Evolutionary conservation across 2,113 vertebrate species (phyloP).

Genomic region (Lophius piscatorius): DNA sequence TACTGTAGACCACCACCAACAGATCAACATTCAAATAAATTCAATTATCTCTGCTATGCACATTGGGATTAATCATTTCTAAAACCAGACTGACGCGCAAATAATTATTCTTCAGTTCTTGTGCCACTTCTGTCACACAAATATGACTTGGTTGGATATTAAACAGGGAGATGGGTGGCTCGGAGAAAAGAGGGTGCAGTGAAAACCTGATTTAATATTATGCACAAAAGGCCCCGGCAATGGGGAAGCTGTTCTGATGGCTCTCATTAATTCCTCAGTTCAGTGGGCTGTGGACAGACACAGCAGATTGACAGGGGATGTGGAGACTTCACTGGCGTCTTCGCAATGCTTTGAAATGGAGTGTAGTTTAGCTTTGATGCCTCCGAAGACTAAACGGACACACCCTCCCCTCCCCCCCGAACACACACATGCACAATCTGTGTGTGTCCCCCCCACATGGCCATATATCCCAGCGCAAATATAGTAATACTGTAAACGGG

Average conservation of each 20-base stretch:
- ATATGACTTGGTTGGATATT: conserved; percentile 36
- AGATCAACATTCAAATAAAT: conserved; percentile 51
- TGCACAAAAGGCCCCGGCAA: conserved; percentile 53
- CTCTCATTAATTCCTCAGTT: conserved; percentile 78
- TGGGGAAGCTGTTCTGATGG: conserved; percentile 57
- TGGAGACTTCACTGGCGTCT: conserved; percentile 50
- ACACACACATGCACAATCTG: no score
- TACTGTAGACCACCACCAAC: not conserved
- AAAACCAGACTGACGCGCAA: conserved; percentile 23
- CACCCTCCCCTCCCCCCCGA: not conserved
- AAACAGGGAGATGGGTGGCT: conserved; percentile 28
- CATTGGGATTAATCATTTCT: conserved; percentile 64
- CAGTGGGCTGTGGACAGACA: conserved; percentile 70
- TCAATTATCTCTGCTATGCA: conserved; percentile 56
- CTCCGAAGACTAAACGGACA: conserved; percentile 58
- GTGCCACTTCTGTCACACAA: conserved; percentile 38
- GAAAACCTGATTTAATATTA: conserved; percentile 65
- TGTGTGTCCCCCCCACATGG: not conserved
- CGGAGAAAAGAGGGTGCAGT: conserved; percentile 29
- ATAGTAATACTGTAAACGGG: conserved; percentile 57
- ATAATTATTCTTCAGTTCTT: conserved; percentile 35
- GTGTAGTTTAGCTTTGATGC: conserved; percentile 63
- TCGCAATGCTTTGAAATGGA: conserved; percentile 61
- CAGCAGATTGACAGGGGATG: conserved; percentile 68
- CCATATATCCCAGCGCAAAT: conserved; percentile 42